phyloP scores from a whole-genome alignment of 2,888 invertebrate species.

The Empis stercorea region DNA sequence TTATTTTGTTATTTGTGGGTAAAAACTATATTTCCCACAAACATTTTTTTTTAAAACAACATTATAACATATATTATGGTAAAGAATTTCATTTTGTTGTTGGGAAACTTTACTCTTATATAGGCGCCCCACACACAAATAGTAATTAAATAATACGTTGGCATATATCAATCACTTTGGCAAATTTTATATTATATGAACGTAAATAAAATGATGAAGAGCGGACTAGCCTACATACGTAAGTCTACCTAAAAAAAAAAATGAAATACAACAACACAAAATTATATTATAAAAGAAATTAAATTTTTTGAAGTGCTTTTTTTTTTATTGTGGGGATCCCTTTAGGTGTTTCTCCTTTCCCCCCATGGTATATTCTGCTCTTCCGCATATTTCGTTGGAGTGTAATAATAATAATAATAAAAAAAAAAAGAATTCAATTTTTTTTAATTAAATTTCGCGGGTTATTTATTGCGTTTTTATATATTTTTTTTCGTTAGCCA shows the following conservation, averaged over 20 bases:
- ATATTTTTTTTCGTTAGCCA: background rate
- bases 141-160: background rate
- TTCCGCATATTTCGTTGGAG: background rate
- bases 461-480: constrained; percentile 16
- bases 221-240: too few relatives aligned
- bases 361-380: too few relatives aligned
- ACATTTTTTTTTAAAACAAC: too few relatives aligned
- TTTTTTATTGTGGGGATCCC: too few relatives aligned
- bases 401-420: constrained; percentile 15
- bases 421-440: too few relatives aligned
- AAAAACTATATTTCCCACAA: too few relatives aligned
- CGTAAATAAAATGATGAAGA: background rate
- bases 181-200: background rate
- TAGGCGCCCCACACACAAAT: background rate
- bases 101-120: background rate
- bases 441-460: constrained; percentile 22
- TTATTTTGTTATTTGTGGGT: too few relatives aligned
- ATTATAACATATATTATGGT: background rate
- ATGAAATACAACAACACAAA: too few relatives aligned
- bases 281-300: too few relatives aligned
- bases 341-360: too few relatives aligned
- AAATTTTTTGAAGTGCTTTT: too few relatives aligned
- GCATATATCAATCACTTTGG: background rate
- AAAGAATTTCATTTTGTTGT: background rate
- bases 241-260: too few relatives aligned